Conservation (phyloP, 2,113 vertebrate species). For the Ceyx cyanopectus region DNA sequence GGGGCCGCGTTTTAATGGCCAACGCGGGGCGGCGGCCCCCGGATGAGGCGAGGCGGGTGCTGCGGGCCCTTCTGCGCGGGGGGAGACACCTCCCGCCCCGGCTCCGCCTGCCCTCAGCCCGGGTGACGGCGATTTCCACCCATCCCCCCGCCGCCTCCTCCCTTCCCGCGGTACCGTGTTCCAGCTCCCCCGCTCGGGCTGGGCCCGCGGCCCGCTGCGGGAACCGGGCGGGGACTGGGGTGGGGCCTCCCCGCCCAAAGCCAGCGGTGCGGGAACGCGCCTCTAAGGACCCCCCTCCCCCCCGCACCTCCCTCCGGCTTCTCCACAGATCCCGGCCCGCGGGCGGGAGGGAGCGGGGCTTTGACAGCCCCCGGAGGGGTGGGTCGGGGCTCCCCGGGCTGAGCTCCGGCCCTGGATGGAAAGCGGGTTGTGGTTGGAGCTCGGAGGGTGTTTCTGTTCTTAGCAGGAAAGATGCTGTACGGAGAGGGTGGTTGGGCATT, state of each 20-base stretch:
- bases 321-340: no score
- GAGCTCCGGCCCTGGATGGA: no score
- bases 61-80: not conserved
- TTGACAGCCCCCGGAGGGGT: no score
- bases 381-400: no score
- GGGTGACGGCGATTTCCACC: not conserved
- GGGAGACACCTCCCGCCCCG: not conserved
- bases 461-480: no score
- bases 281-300: not conserved
- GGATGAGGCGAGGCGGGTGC: not conserved
- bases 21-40: not conserved
- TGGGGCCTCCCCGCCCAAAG: not conserved
- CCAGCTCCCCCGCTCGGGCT: not conserved
- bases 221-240: conserved; percentile 3
- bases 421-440: no score
- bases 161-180: not conserved
- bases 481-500: no score
- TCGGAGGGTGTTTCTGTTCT: no score
- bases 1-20: not conserved
- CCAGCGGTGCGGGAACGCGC: not conserved
- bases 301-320: not conserved
- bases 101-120: not conserved
- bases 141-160: no score
- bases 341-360: not conserved
- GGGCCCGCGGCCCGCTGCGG: not conserved